Conservation (phyloP, 2,888 invertebrate species). For the Coremacera marginata region DNA sequence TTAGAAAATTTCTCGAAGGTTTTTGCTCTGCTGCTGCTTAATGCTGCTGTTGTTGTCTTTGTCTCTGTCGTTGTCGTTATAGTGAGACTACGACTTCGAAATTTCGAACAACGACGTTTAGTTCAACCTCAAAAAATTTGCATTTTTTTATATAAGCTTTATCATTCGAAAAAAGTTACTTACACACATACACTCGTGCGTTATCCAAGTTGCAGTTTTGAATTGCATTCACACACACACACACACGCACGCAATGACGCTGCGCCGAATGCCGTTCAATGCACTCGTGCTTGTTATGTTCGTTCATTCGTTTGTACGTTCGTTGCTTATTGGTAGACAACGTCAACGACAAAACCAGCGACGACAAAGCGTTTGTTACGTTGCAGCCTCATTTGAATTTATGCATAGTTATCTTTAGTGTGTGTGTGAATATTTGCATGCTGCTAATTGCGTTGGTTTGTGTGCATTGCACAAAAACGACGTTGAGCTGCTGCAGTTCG, state of each 20-base stretch:
- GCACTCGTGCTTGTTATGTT: constrained; percentile 55
- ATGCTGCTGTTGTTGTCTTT: neutral
- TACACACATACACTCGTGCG: constrained; percentile 29
- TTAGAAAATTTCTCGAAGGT: constrained; percentile 67
- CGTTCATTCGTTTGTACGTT: neutral
- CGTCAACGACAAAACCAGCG: neutral
- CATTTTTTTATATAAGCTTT: neutral
- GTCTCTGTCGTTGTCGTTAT: constrained; percentile 44
- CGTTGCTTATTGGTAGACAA: neutral
- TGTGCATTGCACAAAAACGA: constrained; percentile 45
- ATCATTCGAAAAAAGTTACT: too few relatives aligned
- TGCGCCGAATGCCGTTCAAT: constrained; percentile 66
- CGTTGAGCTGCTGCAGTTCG: constrained; percentile 45
- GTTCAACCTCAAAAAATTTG: constrained; percentile 46
- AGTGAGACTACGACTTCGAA: constrained; percentile 54
- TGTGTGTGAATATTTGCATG: constrained; percentile 22
- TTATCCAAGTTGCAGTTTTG: constrained; percentile 42
- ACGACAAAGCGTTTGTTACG: constrained; percentile 4
- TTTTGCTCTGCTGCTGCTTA: constrained; percentile 46
- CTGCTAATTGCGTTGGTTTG: constrained; percentile 41
- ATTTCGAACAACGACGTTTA: constrained; percentile 37
- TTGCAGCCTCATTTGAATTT: constrained; percentile 55
- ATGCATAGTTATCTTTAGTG: constrained; percentile 17
- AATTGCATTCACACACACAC: constrained; percentile 10
- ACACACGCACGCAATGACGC: constrained; percentile 17